Conservation (phyloP, 2,113 vertebrate species). For the Clinocottus analis region DNA sequence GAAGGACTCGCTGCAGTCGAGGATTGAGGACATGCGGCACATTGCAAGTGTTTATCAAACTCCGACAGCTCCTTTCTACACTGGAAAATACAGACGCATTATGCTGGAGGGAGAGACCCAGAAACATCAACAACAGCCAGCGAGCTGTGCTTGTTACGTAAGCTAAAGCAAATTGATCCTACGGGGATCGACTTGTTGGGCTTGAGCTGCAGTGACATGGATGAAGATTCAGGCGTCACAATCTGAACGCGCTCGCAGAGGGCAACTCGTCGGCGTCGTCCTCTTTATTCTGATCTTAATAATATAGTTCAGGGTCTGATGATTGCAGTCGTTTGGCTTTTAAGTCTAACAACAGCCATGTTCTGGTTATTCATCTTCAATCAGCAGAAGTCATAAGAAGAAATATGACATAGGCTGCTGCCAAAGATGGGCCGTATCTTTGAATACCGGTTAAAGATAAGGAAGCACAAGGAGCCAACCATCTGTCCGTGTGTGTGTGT, state of each 20-base stretch:
- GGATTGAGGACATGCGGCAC: conserved; percentile 54
- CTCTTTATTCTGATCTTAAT: not conserved
- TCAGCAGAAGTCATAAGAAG: not conserved
- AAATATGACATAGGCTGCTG: no score
- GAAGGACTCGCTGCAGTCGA: conserved; percentile 19
- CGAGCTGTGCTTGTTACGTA: conserved; percentile 59
- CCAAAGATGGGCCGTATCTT: not conserved
- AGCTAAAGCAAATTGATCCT: conserved; percentile 67
- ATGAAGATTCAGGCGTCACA: conserved; percentile 42
- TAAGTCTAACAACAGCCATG: not conserved
- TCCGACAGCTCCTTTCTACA: conserved; percentile 53
- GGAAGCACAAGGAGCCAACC: not conserved
- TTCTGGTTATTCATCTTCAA: not conserved
- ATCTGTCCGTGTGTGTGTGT: not conserved
- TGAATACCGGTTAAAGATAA: not conserved
- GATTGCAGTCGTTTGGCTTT: not conserved
- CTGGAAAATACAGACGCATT: conserved; percentile 47
- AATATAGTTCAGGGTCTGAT: not conserved
- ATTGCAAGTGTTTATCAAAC: conserved; percentile 65
- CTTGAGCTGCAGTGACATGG: conserved; percentile 51
- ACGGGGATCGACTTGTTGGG: conserved; percentile 56
- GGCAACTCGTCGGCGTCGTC: conserved; percentile 13
- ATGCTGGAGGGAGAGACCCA: conserved; percentile 63
- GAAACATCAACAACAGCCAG: conserved; percentile 62
- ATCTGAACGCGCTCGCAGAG: conserved; percentile 37